Evolutionary conservation across 2,888 invertebrate species (phyloP).

Genomic region (Dryococelus australis): DNA sequence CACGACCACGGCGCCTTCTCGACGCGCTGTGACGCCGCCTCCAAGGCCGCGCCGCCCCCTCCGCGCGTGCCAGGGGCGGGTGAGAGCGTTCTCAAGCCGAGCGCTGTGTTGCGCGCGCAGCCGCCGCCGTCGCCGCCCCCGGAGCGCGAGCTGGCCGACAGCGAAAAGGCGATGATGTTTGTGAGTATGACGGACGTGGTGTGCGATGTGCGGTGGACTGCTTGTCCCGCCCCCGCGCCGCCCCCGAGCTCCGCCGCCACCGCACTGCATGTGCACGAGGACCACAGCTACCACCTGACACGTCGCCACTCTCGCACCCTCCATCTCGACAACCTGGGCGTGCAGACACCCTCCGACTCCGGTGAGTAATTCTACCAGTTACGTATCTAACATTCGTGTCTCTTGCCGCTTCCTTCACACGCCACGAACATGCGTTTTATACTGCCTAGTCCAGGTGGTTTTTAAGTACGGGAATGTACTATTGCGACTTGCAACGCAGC

Average conservation of each 20-base stretch:
- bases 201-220: not conserved
- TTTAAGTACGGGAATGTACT: too few relatives aligned
- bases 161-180: not conserved
- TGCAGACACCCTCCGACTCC: slow-evolving; percentile 90
- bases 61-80: too few relatives aligned
- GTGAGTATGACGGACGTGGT: slow-evolving; percentile 13
- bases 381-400: too few relatives aligned
- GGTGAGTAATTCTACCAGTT: too few relatives aligned
- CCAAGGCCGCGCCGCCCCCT: not conserved
- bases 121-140: not conserved
- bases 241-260: not conserved
- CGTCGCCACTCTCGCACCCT: slow-evolving; percentile 59
- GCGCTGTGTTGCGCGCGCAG: not conserved
- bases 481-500: too few relatives aligned
- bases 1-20: slow-evolving; percentile 10
- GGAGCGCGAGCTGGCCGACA: not conserved
- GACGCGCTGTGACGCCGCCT: not conserved
- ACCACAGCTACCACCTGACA: slow-evolving; percentile 71
- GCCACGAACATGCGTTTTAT: too few relatives aligned
- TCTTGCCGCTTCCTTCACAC: not conserved
- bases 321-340: slow-evolving; percentile 72
- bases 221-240: not conserved
- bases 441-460: too few relatives aligned
- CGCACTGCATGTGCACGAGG: slow-evolving; percentile 54
- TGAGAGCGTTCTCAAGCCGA: not conserved